Conservation (phyloP, 2,888 invertebrate species). For the Epinotia demarniana region DNA sequence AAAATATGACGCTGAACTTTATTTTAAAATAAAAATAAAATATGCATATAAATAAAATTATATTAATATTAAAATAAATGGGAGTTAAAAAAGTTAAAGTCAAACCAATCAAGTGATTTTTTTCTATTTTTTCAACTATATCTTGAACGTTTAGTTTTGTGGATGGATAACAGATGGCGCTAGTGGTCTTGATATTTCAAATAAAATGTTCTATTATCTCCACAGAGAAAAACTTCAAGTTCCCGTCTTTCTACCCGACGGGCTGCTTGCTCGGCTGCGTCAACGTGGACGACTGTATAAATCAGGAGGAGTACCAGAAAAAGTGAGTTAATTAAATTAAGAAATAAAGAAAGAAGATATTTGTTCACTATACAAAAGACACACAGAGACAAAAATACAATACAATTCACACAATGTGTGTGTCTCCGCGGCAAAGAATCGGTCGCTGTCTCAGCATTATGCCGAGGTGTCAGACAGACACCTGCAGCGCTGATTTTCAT, state of each 20-base stretch:
- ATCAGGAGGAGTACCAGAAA: conserved; percentile 93
- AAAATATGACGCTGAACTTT: no score
- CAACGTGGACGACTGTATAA: conserved; percentile 92
- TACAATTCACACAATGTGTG: no score
- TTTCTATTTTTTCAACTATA: not conserved
- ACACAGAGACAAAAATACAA: no score
- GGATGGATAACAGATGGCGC: conserved; percentile 8
- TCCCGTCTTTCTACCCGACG: conserved; percentile 94
- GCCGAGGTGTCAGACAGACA: no score
- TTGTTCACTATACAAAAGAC: no score
- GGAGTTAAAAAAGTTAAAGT: no score
- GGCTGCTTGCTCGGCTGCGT: conserved; percentile 96
- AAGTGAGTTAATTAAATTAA: conserved; percentile 65
- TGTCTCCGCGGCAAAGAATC: no score
- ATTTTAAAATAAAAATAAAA: not conserved
- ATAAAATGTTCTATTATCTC: conserved; percentile 41
- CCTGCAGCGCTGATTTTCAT: no score
- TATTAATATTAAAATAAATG: no score
- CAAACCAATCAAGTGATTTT: not conserved
- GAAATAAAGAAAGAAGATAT: no score
- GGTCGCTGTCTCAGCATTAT: no score
- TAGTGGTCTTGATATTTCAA: not conserved
- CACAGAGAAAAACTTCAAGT: conserved; percentile 87
- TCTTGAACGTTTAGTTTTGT: not conserved
- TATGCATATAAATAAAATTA: no score